phyloP scores from a whole-genome alignment of 2,113 vertebrate species.

The Dunckerocampus dactyliophorus region DNA sequence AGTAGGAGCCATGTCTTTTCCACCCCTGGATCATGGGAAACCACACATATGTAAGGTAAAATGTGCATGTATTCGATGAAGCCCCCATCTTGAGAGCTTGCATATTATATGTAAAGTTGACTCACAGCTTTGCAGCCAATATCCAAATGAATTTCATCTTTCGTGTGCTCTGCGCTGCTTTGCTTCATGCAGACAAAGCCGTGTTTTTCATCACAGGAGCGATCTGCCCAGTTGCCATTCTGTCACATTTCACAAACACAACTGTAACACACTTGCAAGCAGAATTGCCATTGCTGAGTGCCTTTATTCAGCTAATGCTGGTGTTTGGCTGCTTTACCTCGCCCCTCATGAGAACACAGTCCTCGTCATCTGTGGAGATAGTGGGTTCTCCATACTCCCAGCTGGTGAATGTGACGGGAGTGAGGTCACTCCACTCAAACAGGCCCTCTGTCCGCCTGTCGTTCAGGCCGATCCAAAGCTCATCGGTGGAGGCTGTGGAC shows the following conservation, averaged over 20 bases:
- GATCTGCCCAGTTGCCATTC: constrained; percentile 90
- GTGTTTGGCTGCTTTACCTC: constrained; percentile 68
- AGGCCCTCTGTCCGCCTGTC: constrained; percentile 82
- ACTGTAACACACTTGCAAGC: neutral
- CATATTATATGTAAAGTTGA: constrained; percentile 8
- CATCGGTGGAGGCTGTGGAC: constrained; percentile 74
- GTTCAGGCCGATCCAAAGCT: constrained; percentile 91
- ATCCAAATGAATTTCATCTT: constrained; percentile 50
- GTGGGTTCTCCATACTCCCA: constrained; percentile 83
- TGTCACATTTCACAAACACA: constrained; percentile 30
- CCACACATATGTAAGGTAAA: neutral
- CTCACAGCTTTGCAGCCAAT: constrained; percentile 83
- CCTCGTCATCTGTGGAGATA: constrained; percentile 67
- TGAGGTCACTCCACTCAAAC: constrained; percentile 90
- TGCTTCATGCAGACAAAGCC: constrained; percentile 87
- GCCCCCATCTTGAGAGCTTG: neutral
- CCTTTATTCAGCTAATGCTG: neutral
- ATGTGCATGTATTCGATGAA: neutral
- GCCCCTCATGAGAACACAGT: constrained; percentile 85
- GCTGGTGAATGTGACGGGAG: constrained; percentile 79
- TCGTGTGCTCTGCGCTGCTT: constrained; percentile 54
- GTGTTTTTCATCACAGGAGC: constrained; percentile 75
- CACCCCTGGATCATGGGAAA: constrained; percentile 76
- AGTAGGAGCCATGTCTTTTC: constrained; percentile 84
- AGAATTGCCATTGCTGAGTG: neutral